Percentiles rank a stretch among this genome's conserved stretches.
Conservation (phyloP, 1,140 invertebrate species). For the Carposina sasakii region DNA sequence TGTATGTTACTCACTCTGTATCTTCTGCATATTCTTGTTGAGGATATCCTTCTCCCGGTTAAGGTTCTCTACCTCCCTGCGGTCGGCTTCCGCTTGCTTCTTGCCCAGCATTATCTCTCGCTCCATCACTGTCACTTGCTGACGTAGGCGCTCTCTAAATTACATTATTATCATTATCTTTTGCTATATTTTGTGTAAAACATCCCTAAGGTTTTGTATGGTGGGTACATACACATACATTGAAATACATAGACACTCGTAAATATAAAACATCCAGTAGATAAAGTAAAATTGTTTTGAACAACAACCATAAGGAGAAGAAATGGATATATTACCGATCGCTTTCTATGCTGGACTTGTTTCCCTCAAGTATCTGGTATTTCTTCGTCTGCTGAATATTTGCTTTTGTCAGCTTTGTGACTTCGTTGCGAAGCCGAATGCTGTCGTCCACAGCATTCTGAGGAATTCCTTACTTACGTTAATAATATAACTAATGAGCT, state of each 20-base stretch:
- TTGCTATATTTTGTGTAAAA: too few species aligned
- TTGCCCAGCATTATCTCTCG: slow-evolving; percentile 67
- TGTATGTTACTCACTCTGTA: slow-evolving; percentile 68
- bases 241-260: too few species aligned
- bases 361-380: slow-evolving; percentile 53
- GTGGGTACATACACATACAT: too few species aligned
- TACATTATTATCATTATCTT: not conserved
- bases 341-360: slow-evolving; percentile 43
- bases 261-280: too few species aligned
- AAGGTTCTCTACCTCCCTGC: slow-evolving; percentile 64
- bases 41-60: slow-evolving; percentile 74
- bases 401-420: slow-evolving; percentile 46
- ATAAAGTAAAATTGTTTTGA: too few species aligned
- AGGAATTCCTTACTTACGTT: too few species aligned
- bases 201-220: too few species aligned
- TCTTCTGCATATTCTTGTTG: slow-evolving; percentile 70
- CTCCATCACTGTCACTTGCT: slow-evolving; percentile 65
- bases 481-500: not conserved
- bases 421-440: slow-evolving; percentile 44
- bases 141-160: slow-evolving; percentile 50
- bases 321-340: slow-evolving; percentile 46
- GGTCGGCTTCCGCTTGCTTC: slow-evolving; percentile 63
- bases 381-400: slow-evolving; percentile 43
- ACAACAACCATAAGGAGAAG: not conserved
- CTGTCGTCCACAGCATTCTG: slow-evolving; percentile 50